Conservation (phyloP, 2,888 invertebrate species). For the Nomada ruficornis region DNA sequence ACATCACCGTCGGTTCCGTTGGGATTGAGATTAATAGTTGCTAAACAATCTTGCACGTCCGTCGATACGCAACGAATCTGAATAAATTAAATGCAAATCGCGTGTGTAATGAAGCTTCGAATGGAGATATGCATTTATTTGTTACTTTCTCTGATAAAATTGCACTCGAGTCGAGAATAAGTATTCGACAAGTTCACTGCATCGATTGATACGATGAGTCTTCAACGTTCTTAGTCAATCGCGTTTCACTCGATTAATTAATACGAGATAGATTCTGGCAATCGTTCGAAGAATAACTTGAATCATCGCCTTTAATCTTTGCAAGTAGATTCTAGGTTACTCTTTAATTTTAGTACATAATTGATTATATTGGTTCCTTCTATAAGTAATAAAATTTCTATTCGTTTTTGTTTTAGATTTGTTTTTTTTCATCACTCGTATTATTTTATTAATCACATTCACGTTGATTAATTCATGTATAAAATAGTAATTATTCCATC, state of each 20-base stretch:
- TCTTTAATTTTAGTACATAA: no score
- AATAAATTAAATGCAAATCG: conserved; percentile 21
- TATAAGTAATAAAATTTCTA: no score
- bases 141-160: conserved; percentile 6
- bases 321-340: no score
- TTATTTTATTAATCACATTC: no score
- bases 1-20: conserved; percentile 7
- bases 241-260: not conserved
- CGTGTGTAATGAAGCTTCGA: not conserved
- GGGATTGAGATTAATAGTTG: conserved; percentile 23
- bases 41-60: not conserved
- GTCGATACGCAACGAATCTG: conserved; percentile 18
- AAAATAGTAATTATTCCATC: no score
- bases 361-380: no score
- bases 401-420: no score
- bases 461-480: no score
- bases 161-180: not conserved
- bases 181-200: not conserved
- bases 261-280: no score
- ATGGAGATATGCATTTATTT: not conserved
- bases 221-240: not conserved
- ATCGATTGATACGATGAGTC: not conserved
- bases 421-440: no score
- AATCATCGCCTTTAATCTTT: no score
- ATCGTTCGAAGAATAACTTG: no score